phyloP scores from a whole-genome alignment of 2,888 invertebrate genomes.

The Chrysolina haemoptera region DNA sequence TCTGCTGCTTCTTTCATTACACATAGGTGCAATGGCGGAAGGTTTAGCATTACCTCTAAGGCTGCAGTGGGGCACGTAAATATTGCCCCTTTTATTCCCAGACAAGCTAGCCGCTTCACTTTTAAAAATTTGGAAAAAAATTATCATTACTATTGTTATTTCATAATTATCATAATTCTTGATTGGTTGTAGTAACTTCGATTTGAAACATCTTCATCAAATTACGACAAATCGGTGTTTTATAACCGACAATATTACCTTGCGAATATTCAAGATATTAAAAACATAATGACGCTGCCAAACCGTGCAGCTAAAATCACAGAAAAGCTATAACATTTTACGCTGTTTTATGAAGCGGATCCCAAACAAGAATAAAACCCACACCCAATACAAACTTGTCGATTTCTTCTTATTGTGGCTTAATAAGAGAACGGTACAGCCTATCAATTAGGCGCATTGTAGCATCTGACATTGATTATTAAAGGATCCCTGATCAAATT shows the following conservation, averaged over 20 bases:
- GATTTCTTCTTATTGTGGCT: constrained; percentile 26
- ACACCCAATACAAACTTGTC: constrained; percentile 30
- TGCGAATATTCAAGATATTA: not conserved
- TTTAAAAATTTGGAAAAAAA: too few relatives aligned
- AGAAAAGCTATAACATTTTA: not conserved
- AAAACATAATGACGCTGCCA: not conserved
- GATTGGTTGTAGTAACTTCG: too few relatives aligned
- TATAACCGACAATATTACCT: not conserved
- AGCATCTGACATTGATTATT: constrained; percentile 60
- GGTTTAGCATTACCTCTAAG: too few relatives aligned
- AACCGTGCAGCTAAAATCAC: not conserved
- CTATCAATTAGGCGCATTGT: constrained; percentile 62
- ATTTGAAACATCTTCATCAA: too few relatives aligned
- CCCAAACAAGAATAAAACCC: constrained; percentile 24
- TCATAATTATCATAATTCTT: too few relatives aligned
- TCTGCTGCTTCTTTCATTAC: too few relatives aligned
- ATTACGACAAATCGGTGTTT: not conserved
- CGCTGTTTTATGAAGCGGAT: constrained; percentile 1
- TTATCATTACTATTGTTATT: too few relatives aligned
- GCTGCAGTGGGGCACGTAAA: too few relatives aligned
- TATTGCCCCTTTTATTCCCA: too few relatives aligned
- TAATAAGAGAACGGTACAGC: constrained; percentile 37
- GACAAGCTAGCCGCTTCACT: too few relatives aligned
- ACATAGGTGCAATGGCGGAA: too few relatives aligned
- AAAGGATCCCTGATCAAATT: constrained; percentile 56